Evolutionary conservation across 2,113 vertebrate species (phyloP).

Genomic region (Oreotrochilus melanogaster): DNA sequence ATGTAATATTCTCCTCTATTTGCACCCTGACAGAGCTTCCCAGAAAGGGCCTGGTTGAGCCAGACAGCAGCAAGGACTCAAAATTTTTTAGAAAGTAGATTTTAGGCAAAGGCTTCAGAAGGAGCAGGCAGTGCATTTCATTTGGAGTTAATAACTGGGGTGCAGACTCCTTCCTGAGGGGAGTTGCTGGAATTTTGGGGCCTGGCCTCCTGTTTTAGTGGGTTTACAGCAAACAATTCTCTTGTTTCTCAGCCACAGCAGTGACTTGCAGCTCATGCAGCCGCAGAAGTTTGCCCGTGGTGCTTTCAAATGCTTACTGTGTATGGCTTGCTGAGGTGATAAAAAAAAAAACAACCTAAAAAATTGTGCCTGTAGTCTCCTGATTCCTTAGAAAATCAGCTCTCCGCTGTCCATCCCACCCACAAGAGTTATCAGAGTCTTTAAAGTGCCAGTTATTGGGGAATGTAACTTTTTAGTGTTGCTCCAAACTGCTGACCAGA

Average conservation of each 20-base stretch:
- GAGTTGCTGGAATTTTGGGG: background rate
- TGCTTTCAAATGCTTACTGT: background rate
- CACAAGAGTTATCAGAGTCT: background rate
- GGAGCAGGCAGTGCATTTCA: background rate
- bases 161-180: too few relatives aligned
- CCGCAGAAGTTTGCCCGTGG: background rate
- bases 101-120: background rate
- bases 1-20: background rate
- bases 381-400: background rate
- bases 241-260: too few relatives aligned
- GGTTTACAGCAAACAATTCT: background rate
- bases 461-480: background rate
- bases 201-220: background rate
- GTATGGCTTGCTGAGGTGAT: background rate
- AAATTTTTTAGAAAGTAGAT: background rate
- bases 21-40: background rate
- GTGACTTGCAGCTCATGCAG: background rate
- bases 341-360: background rate
- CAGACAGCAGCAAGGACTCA: background rate
- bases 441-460: background rate
- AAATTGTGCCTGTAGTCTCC: background rate
- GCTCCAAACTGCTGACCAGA: background rate
- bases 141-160: background rate
- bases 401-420: background rate
- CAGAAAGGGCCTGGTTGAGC: background rate